Conservation (phyloP, 2,113 vertebrate species). For the Elaphurus davidianus region DNA sequence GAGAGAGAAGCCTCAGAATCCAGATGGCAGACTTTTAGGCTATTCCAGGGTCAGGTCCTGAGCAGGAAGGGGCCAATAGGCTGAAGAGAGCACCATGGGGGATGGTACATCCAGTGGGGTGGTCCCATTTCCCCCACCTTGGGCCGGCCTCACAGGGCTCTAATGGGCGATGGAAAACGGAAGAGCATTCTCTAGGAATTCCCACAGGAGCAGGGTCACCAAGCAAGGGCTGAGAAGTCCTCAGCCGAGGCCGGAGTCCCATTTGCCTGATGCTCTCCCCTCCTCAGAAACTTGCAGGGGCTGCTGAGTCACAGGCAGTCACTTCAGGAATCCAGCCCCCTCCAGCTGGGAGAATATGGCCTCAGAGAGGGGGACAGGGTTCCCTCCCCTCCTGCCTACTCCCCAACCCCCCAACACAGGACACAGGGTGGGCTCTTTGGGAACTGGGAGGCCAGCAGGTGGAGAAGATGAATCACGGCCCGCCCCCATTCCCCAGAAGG, state of each 20-base stretch:
- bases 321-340: background rate
- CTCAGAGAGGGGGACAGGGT: background rate
- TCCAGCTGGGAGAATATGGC: background rate
- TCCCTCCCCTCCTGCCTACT: background rate
- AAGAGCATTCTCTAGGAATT: background rate
- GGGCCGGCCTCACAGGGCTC: background rate
- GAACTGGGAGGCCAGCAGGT: background rate
- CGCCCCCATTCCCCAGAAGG: background rate
- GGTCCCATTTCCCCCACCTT: background rate
- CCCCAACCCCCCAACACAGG: background rate
- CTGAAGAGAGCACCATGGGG: background rate
- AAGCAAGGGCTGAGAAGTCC: background rate
- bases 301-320: background rate
- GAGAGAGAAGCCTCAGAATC: background rate
- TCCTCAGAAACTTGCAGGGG: background rate
- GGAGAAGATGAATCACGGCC: background rate
- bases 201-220: background rate
- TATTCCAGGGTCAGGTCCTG: background rate
- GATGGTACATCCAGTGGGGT: background rate
- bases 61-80: background rate
- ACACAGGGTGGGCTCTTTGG: background rate
- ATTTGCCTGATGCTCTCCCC: background rate
- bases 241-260: background rate
- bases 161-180: background rate
- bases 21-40: background rate